Conservation (phyloP, 2,888 invertebrate genomes). For the Cyclophora albipunctata region DNA sequence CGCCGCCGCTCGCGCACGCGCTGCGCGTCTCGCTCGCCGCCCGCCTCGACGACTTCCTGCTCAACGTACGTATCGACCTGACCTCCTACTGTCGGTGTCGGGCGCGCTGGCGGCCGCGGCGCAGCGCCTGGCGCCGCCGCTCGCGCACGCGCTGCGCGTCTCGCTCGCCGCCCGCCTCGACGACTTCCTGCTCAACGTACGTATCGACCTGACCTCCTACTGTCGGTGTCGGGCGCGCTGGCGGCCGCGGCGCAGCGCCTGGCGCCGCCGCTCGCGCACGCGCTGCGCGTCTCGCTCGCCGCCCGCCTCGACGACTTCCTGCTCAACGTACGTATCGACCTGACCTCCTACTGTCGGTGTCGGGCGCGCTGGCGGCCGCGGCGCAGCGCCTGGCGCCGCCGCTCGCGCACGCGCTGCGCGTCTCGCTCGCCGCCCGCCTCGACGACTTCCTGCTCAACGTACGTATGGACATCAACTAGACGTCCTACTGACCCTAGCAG, state of each 20-base stretch:
- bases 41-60: constrained; percentile 80
- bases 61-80: constrained; percentile 47
- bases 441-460: constrained; percentile 79
- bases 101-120: constrained; percentile 77
- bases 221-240: constrained; percentile 35
- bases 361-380: constrained; percentile 72
- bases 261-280: constrained; percentile 79
- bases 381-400: constrained; percentile 83
- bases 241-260: constrained; percentile 82
- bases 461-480: background rate
- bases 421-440: constrained; percentile 82
- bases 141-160: constrained; percentile 80
- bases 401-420: constrained; percentile 79
- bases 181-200: constrained; percentile 74
- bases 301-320: constrained; percentile 81
- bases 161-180: constrained; percentile 85
- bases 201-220: background rate
- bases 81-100: no score
- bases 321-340: constrained; percentile 52
- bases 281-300: constrained; percentile 84
- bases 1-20: constrained; percentile 79
- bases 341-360: no score
- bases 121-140: constrained; percentile 82
- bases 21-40: constrained; percentile 84
- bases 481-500: no score